Evolutionary conservation across 2,113 vertebrate species (phyloP).

Genomic region (Nannobrachium achirus): DNA sequence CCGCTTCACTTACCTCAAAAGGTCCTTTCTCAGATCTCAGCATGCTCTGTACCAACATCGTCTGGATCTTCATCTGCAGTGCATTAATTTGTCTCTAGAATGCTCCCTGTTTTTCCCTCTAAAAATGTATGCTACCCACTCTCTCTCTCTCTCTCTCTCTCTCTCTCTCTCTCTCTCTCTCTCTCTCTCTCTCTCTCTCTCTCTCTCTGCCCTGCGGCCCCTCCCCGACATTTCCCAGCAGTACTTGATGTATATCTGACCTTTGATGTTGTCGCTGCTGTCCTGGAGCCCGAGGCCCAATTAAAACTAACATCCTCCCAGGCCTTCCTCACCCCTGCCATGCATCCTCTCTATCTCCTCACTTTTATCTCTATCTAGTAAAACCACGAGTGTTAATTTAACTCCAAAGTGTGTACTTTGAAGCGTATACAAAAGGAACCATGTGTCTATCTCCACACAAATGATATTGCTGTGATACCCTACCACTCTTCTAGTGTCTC

Average conservation of each 20-base stretch:
- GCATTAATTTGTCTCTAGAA: not conserved
- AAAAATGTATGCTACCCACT: constrained; percentile 28
- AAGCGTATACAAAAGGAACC: too few relatives aligned
- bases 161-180: not conserved
- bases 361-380: not conserved
- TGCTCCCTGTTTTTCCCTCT: constrained; percentile 9
- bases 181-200: constrained; percentile 5
- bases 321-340: constrained; percentile 16
- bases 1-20: not conserved
- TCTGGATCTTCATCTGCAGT: not conserved
- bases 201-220: constrained; percentile 36
- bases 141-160: constrained; percentile 25
- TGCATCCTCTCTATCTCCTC: constrained; percentile 5
- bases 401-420: too few relatives aligned
- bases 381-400: too few relatives aligned
- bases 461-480: too few relatives aligned
- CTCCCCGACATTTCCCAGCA: constrained; percentile 71
- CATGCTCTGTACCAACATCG: not conserved
- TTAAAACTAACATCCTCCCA: constrained; percentile 79
- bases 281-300: constrained; percentile 74
- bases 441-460: too few relatives aligned
- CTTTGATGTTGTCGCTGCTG: constrained; percentile 82
- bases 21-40: not conserved
- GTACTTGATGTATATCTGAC: constrained; percentile 84
- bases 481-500: not conserved